Conservation (phyloP, 2,113 vertebrate species). For the Agelaius tricolor region DNA sequence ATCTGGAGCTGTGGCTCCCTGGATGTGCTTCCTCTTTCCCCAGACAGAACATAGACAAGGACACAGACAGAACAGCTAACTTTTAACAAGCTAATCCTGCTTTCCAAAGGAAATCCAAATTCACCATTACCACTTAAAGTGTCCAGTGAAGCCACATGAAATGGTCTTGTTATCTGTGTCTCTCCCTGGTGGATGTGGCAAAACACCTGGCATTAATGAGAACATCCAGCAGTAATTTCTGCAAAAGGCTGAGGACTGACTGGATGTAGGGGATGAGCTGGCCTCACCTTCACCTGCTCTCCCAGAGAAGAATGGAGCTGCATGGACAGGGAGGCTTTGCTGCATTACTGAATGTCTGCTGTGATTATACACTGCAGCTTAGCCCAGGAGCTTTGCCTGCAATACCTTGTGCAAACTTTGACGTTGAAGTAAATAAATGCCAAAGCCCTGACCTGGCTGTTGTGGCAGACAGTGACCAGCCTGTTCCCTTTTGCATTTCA, state of each 20-base stretch:
- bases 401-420: constrained; percentile 15
- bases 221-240: neutral
- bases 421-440: neutral
- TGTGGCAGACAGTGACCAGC: neutral
- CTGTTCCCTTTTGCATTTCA: constrained; percentile 49
- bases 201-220: neutral
- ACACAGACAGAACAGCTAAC: neutral
- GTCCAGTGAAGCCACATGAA: neutral
- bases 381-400: constrained; percentile 34
- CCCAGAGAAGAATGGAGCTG: neutral
- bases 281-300: constrained; percentile 48
- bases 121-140: neutral
- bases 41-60: neutral
- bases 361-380: neutral
- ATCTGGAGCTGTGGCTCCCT: neutral
- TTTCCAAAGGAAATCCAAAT: neutral
- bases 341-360: neutral
- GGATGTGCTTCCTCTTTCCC: neutral
- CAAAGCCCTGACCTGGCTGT: neutral
- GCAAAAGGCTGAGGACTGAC: neutral
- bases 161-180: neutral
- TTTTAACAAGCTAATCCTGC: neutral
- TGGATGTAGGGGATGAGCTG: neutral
- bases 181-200: neutral
- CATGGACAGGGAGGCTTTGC: neutral